Evolutionary conservation across 2,888 invertebrate genomes (phyloP).

Genomic region (Dusona sp.): DNA sequence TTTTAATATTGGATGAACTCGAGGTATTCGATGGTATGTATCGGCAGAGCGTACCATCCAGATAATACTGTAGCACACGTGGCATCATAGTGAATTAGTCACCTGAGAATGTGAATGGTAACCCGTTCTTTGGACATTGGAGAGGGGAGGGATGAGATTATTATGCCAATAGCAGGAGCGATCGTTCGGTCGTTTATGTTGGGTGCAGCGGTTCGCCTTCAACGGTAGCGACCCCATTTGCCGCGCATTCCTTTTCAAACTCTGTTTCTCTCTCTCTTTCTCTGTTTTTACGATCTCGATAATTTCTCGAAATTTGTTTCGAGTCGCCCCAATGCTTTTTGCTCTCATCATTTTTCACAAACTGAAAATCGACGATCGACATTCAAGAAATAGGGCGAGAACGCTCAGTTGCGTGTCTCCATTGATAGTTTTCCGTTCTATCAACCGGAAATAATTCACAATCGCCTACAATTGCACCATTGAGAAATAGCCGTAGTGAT

Average conservation of each 20-base stretch:
- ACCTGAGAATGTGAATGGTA: slow-evolving; percentile 81
- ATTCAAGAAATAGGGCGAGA: background rate
- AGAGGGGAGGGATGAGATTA: slow-evolving; percentile 47
- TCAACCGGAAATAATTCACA: slow-evolving; percentile 26
- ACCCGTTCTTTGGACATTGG: slow-evolving; percentile 66
- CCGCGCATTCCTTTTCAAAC: slow-evolving; percentile 80
- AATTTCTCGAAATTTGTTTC: slow-evolving; percentile 19
- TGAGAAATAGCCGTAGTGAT: slow-evolving; percentile 2
- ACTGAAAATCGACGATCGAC: too few species aligned
- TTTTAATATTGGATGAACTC: slow-evolving; percentile 12
- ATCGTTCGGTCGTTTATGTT: slow-evolving; percentile 53
- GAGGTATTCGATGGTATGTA: slow-evolving; percentile 35
- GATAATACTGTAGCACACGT: slow-evolving; percentile 48
- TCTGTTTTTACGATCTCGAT: slow-evolving; percentile 12
- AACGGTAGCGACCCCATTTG: slow-evolving; percentile 83
- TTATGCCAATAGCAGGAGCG: slow-evolving; percentile 60
- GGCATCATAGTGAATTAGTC: slow-evolving; percentile 76
- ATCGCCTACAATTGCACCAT: slow-evolving; percentile 5
- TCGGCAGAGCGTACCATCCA: slow-evolving; percentile 11
- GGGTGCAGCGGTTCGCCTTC: slow-evolving; percentile 82
- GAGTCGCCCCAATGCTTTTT: background rate
- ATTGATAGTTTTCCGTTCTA: background rate
- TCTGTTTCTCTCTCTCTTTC: slow-evolving; percentile 29
- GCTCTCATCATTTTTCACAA: background rate
- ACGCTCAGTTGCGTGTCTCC: background rate